Conservation (phyloP, 2,888 invertebrate species). For the Rapana venosa region DNA sequence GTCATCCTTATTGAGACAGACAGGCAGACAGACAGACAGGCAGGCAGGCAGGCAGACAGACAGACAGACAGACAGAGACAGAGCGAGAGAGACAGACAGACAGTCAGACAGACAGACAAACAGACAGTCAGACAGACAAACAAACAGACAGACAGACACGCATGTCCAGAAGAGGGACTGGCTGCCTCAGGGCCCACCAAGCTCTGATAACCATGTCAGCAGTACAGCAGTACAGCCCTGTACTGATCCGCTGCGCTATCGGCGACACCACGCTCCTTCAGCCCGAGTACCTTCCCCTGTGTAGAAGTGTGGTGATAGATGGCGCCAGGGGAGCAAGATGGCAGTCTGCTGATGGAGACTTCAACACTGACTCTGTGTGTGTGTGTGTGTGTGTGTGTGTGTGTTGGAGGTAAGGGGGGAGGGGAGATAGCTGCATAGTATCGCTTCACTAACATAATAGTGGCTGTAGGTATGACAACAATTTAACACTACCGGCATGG, state of each 20-base stretch:
- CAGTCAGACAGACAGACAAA: neutral
- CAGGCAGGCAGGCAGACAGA: neutral
- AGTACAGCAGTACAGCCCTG: neutral
- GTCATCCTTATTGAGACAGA: too few species aligned
- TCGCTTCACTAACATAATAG: too few species aligned
- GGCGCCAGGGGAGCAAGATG: conserved; percentile 2
- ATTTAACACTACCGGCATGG: too few species aligned
- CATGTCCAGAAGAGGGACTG: neutral
- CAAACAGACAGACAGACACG: neutral
- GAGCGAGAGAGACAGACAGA: neutral
- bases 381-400: too few species aligned
- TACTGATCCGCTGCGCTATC: conserved; percentile 3
- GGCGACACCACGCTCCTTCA: neutral
- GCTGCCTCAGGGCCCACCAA: neutral
- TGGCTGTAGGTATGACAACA: too few species aligned
- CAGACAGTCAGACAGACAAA: conserved; percentile 4
- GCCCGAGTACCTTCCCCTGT: neutral
- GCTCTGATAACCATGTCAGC: conserved; percentile 2
- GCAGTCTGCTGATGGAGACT: neutral
- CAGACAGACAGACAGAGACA: neutral
- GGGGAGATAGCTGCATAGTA: too few species aligned
- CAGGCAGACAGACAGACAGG: neutral
- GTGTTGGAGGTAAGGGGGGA: too few species aligned
- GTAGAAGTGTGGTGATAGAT: neutral
- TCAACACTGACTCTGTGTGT: too few species aligned